Base-by-base conservation (phyloP, 2,888 invertebrate genomes). In the Slavum lentiscoides region DNA sequence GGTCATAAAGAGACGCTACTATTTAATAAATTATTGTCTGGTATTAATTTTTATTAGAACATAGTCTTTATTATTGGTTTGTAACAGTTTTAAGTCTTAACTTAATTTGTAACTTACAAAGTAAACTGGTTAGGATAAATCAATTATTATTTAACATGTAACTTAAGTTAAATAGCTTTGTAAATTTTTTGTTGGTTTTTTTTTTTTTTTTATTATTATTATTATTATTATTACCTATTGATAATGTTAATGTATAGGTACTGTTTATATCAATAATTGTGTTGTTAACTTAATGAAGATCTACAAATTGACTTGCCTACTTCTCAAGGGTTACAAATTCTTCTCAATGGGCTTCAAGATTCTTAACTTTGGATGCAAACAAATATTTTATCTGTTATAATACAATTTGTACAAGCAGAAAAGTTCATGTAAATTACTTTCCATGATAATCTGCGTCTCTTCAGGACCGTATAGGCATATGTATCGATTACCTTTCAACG, bases 1-100 rank as follows among this genome's bases (percentile, higher is more conserved):
- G 80, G 80, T 80, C 80, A 80, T 80, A 80, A 80, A 80, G 80
- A 80, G 80, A 80, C 80, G 80, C 80, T 72, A 66, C 62, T 73
- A 55, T 75, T 75, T 0, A 67, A 67, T 67, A 68, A 67, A 76
- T 76, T 75, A 75, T 75, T 67, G 75, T 76, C 58, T 76, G 75
- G 11, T 75, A 66, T 75, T 75, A 43, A 68, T 72, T 80, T 72
- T 76, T 59, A 67, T 67, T 70, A 55, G 55, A 80, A 49, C 62
- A 55, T 80, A 64, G 53, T 59, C 59, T 77, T 77, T 55, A 61
- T 62, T 77, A 64, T 75, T 58, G 74, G 39, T 66, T 76, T 76
- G 62, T 62, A 53, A 77, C 69, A 70, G 17, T 55, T 70, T 53
- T 69, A 62, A 77, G 69, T 62, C 17, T 70, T 77, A 77, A 69